Base-by-base conservation (phyloP, 2,113 vertebrate genomes). In the Tamias sibiricus region DNA sequence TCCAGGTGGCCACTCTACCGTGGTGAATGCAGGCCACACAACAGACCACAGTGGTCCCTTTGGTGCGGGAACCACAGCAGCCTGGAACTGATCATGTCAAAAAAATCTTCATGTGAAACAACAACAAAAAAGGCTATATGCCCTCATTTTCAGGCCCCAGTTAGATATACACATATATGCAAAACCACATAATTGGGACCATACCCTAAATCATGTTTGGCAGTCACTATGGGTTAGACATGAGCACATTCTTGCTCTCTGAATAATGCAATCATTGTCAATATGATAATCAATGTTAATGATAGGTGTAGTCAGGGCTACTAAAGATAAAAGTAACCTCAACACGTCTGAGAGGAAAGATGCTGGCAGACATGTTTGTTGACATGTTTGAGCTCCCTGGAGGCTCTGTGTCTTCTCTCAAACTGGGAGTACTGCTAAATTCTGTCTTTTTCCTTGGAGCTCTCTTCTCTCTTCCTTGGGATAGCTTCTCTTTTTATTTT, bases 211-310 rank as follows among this genome's bases (percentile, higher is more conserved):
- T 66, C 76, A 54, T 64, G 6, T 24, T 40, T 84, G 86, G 0
- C 71, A 89, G 82, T 85, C 35, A 83, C 14, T 90, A 4, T 68
- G 72, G 35, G 54, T 91, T 77, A 64, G 87, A 47, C 26, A 35
- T 22, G 35, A 92, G 11, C 37, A 2, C 20, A 77, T 87, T 96
- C 57, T 94, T 74, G 35, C n/a, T 80, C 3, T 90, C 68, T 62
- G 49, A 81, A 80, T 75, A 96, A 62, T 54, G 32, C 26, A 76
- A 20, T 76, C 47, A 35, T 37, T 64, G 71, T 32, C 71, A 90
- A 26, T 79, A 76, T 62, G 37, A 57, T 26, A 84, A 83, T 64
- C 74, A 88, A 59, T 84, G 17, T 88, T 96, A 96, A 89, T 19
- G 90, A 22, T 69, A 52, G 49, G 66, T 57, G 13, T 44, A 87